Evolutionary conservation across 2,888 invertebrate genomes (phyloP).

Genomic region (Coleophora deauratella): DNA sequence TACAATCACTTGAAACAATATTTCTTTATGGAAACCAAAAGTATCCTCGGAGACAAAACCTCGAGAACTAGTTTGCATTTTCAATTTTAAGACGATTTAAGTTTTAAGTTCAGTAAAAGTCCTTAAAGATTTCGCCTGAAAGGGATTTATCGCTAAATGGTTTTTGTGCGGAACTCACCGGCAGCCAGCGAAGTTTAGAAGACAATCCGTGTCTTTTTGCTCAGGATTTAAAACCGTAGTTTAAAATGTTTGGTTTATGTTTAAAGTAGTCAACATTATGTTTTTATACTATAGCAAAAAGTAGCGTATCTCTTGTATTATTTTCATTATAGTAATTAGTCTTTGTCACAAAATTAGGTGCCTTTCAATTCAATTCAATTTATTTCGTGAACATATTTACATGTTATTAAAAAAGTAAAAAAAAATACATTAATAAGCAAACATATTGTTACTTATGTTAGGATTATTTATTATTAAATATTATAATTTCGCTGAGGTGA

Average conservation of each 20-base stretch:
- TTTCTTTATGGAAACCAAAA: conserved; percentile 29
- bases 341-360: not conserved
- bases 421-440: too few species aligned
- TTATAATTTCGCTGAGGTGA: too few species aligned
- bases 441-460: too few species aligned
- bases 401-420: too few species aligned
- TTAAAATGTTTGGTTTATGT: too few species aligned
- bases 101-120: conserved; percentile 52
- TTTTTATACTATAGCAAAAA: too few species aligned
- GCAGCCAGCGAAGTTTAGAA: not conserved
- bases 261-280: too few species aligned
- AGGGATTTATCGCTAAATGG: conserved; percentile 43
- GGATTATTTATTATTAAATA: too few species aligned
- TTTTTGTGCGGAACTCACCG: conserved; percentile 15
- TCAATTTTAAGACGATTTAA: conserved; percentile 66
- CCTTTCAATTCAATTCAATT: not conserved
- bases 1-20: conserved; percentile 1
- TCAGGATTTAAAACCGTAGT: not conserved
- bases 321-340: not conserved
- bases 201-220: too few species aligned
- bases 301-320: too few species aligned
- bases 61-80: conserved; percentile 57
- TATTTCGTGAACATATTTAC: too few species aligned
- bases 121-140: conserved; percentile 45
- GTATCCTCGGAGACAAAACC: conserved; percentile 28